Conservation (phyloP, 1,140 invertebrate species). For the Dendrolimus punctatus region DNA sequence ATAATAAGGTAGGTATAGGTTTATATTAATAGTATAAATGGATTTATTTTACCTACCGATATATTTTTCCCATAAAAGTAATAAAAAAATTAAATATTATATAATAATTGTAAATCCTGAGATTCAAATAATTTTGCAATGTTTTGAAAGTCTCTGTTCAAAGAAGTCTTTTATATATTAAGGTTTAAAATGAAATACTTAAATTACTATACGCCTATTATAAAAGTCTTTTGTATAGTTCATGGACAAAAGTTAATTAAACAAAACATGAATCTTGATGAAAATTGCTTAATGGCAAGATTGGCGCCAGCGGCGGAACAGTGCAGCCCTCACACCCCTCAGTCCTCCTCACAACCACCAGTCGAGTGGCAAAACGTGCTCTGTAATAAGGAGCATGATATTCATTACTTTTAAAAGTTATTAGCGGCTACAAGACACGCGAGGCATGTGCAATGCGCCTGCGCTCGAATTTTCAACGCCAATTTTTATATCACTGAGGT, state of each 20-base stretch:
- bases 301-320: constrained; percentile 26
- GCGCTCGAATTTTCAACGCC: constrained; percentile 43
- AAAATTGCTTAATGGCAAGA: constrained; percentile 44
- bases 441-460: constrained; percentile 30
- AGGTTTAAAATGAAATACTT: too few species aligned
- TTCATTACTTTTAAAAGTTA: constrained; percentile 63
- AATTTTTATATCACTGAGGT: constrained; percentile 29
- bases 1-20: too few species aligned
- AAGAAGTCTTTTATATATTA: too few species aligned
- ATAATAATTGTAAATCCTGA: too few species aligned
- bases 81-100: too few species aligned
- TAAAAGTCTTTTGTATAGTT: too few species aligned
- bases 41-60: too few species aligned
- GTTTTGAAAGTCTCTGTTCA: too few species aligned
- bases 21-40: too few species aligned
- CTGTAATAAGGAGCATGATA: constrained; percentile 55
- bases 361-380: constrained; percentile 49
- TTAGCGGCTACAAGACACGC: constrained; percentile 44
- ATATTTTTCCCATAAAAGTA: too few species aligned
- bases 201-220: too few species aligned
- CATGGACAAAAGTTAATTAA: constrained; percentile 24
- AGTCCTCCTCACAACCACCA: constrained; percentile 3
- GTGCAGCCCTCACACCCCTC: constrained; percentile 5
- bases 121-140: too few species aligned
- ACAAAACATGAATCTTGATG: constrained; percentile 33